Evolutionary conservation across 2,113 vertebrate genomes (phyloP), one percentile per base, ranked within the genome.

Genomic region (Lepidothrix coronata): DNA sequence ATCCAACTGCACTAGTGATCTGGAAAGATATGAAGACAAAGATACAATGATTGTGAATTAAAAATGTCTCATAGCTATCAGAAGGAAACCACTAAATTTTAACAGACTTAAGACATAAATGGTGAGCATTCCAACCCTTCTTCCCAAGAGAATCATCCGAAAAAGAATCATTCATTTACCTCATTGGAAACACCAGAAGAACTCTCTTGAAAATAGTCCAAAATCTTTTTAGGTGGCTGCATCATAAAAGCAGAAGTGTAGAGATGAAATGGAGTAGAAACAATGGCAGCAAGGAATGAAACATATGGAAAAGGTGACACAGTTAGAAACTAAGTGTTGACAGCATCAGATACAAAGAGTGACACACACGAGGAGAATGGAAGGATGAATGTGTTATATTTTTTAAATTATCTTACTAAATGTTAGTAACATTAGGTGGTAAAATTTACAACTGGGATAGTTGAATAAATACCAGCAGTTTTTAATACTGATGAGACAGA

Each of bases 151-250:
- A 96, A 94, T 88, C 66, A 95, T 94, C 95, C 91, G 87, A 95
- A 96, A 95, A 97, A 97, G 95, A 98, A 97, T 93, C 95, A 97
- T 96, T 97, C 89, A 96, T 97, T 99, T 99, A 99, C 99, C 99
- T 99, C 98, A 68, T 98, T 98, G 96, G 97, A 98, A 98, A 98
- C 98, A 98, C 97, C 98, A 95, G 99, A 96, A 97, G 99, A 98
- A 98, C 97, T 98, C 97, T 99, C 99, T 98, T 98, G 99, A 98
- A 99, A 99, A 99, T 99, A 99, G 98, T 99, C 99, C 99, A 99
- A 98, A 97, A 99, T 98, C 98, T 99, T 99, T 99, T 99, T 99
- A 99, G 99, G 99, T 99, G 99, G 99, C 99, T 99, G 98, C 98
- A 98, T 98, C 98, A 98, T 98, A 98, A 93, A 98, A 97, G 98